Base-by-base conservation (phyloP, 1,140 invertebrate genomes). In the Propsilocerus akamusi region DNA sequence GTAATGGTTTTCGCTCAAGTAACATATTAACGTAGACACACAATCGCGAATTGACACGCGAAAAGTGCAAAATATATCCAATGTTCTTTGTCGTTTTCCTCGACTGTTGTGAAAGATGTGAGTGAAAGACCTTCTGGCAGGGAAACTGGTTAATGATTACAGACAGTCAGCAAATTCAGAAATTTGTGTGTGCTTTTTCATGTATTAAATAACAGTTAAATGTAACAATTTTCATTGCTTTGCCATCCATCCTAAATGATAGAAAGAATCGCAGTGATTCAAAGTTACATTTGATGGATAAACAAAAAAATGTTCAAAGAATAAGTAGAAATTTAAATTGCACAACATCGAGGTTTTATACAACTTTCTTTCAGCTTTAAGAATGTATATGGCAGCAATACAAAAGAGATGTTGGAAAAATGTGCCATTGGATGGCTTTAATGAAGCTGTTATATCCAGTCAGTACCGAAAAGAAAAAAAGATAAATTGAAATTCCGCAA, bases 161-260 rank as follows among this genome's bases (percentile, higher is more conserved):
- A 14, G 34, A 20, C 8, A 20, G 34, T 20, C 17, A 17, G 28
- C n/a, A 14, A 41, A 37, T 17, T 8, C 34, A 8, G 5, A 41
- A 41, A 41, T 20, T 20, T 41, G 34, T 41, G 22, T 41, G 34
- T 41, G 34, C 14, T 17, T 41, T n/a, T 17, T 41, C 34, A 17
- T 20, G 34, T 41, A 41, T 41, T 41, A 17, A 41, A 41, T 41
- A 41, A 41, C 34, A 41, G 34, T 41, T 20, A 41, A 41, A 6
- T 17, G 14, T 41, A 41, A 41, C 22, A 20, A 5, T 41, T 41
- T 41, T 8, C 14, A 14, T 41, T 17, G 17, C 22, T 41, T 17
- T 17, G 6, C 22, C 34, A 6, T 37, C 10, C 11, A 30, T 4
- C 28, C 11, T 4, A 7, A 30, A 7, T 30, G 28, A 7, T 8